Conservation (phyloP, 1,140 invertebrate genomes). For the Mamestra configurata region DNA sequence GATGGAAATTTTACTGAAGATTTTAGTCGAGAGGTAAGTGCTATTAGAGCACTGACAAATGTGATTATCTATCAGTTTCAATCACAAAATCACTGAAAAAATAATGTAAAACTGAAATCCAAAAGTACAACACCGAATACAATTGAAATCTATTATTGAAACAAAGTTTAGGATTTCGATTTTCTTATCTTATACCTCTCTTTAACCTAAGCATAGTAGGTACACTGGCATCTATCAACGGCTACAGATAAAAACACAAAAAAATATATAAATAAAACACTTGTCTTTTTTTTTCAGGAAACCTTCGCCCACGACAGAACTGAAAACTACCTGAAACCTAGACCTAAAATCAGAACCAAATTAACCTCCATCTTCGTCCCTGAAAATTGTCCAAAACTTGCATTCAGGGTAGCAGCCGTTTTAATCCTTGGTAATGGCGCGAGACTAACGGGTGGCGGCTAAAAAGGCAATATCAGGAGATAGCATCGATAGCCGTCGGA, state of each 20-base stretch:
- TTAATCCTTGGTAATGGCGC: slow-evolving; percentile 49
- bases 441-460: slow-evolving; percentile 46
- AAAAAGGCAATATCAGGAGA: slow-evolving; percentile 62
- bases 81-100: too few relatives aligned
- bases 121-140: too few relatives aligned
- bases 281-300: neutral
- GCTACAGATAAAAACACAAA: too few relatives aligned
- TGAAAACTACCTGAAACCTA: neutral
- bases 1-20: neutral
- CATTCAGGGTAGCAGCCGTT: slow-evolving; percentile 17
- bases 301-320: neutral
- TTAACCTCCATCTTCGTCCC: neutral
- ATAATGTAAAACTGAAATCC: too few relatives aligned
- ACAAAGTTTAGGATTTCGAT: too few relatives aligned
- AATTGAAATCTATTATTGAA: too few relatives aligned
- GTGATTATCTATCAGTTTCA: too few relatives aligned
- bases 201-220: too few relatives aligned
- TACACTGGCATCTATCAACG: too few relatives aligned
- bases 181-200: too few relatives aligned
- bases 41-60: too few relatives aligned
- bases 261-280: too few relatives aligned
- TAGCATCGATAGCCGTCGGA: slow-evolving; percentile 53
- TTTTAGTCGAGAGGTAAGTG: neutral
- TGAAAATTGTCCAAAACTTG: slow-evolving; percentile 11
- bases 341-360: neutral